phyloP scores from a whole-genome alignment of 2,888 invertebrate genomes.

The Spilarctia lutea region DNA sequence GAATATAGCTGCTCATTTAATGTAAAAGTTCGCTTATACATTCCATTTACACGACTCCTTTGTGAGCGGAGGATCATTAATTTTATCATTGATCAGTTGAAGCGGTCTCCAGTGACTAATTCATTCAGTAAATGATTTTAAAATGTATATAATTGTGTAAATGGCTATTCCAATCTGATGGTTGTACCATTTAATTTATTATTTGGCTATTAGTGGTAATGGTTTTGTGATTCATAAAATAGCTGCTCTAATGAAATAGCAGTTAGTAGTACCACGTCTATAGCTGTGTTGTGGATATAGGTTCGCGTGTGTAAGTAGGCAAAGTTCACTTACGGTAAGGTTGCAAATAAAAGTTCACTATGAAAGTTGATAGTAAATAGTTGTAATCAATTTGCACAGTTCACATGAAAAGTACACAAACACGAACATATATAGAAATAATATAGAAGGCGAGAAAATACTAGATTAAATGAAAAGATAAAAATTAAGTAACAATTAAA shows the following conservation, averaged over 20 bases:
- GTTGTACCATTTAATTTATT: slow-evolving; percentile 7
- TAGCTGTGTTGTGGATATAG: background rate
- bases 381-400: too few species aligned
- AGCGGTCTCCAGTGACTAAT: slow-evolving; percentile 43
- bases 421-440: too few species aligned
- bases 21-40: slow-evolving; percentile 9
- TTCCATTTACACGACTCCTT: slow-evolving; percentile 8
- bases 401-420: too few species aligned
- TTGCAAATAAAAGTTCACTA: too few species aligned
- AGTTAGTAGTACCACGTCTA: background rate
- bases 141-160: background rate
- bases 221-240: background rate
- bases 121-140: slow-evolving; percentile 47
- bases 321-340: too few species aligned
- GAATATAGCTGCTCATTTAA: background rate
- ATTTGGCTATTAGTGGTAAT: background rate
- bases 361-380: too few species aligned
- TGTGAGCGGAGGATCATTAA: slow-evolving; percentile 40
- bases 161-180: background rate
- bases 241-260: background rate
- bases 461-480: too few species aligned
- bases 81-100: slow-evolving; percentile 44
- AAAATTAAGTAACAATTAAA: too few species aligned
- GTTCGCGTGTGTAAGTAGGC: too few species aligned
- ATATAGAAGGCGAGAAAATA: too few species aligned